These are phyloP conservation scores for Diadema setosum DNA, from an alignment of 35 echinoderm and acorn worm species.

Conservation along the genomic window DNA sequence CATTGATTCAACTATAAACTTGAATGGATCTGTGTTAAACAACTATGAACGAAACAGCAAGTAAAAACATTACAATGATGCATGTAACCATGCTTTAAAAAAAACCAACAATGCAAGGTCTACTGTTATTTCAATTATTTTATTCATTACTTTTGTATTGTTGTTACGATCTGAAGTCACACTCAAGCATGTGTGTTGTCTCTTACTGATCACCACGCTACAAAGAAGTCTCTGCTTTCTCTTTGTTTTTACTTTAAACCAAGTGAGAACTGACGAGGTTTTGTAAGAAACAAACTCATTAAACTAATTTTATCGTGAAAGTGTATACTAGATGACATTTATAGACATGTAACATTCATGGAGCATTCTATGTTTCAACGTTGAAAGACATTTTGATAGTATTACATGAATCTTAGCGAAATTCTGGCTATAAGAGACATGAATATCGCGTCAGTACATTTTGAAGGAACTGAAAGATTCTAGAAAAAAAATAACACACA, in stretches of 20 bases:
- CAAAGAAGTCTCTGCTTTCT: neutral
- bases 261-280: neutral
- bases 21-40: neutral
- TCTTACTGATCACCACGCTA: neutral
- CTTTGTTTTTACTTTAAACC: neutral
- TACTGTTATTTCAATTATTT: neutral
- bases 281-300: neutral
- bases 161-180: no score
- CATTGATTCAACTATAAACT: neutral
- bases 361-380: neutral
- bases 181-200: neutral
- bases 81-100: no score
- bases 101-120: neutral
- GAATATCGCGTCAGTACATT: neutral
- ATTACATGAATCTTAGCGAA: neutral
- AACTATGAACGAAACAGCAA: neutral
- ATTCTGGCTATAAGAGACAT: neutral
- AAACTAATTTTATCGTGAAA: neutral
- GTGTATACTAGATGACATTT: neutral
- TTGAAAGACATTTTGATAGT: neutral
- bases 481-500: neutral
- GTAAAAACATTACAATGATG: no score
- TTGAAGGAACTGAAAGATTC: neutral
- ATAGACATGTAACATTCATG: neutral
- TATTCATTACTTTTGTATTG: neutral